Evolutionary conservation across 2,888 invertebrate species (phyloP).

Genomic region (Timema podura): DNA sequence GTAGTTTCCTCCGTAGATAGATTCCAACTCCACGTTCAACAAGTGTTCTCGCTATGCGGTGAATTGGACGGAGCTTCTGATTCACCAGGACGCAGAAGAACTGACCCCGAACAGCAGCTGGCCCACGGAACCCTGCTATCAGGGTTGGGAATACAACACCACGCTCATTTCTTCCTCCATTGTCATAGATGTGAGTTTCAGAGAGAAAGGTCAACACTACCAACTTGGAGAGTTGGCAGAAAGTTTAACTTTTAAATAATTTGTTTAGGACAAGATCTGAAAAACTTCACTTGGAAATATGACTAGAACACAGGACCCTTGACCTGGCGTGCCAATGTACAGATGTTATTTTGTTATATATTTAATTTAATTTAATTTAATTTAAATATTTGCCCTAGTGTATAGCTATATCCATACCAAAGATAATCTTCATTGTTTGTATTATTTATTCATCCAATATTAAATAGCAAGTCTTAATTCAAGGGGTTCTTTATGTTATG

Average conservation of each 20-base stretch:
- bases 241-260: not conserved
- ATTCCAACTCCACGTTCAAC: conserved; percentile 51
- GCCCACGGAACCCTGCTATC: conserved; percentile 62
- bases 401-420: too few species aligned
- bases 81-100: conserved; percentile 41
- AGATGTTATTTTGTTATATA: too few species aligned
- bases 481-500: too few species aligned
- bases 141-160: conserved; percentile 78
- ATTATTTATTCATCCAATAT: too few species aligned
- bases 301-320: not conserved
- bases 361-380: too few species aligned
- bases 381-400: too few species aligned
- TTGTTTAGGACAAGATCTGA: too few species aligned
- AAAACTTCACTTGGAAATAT: not conserved
- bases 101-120: conserved; percentile 53
- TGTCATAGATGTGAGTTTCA: conserved; percentile 67
- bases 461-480: too few species aligned
- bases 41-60: conserved; percentile 69
- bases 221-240: not conserved
- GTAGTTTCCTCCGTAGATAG: too few species aligned
- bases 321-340: not conserved
- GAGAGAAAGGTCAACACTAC: not conserved
- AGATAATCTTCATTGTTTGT: too few species aligned
- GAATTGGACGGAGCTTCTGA: conserved; percentile 61
- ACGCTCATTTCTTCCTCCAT: conserved; percentile 69